phyloP scores from a whole-genome alignment of 1,140 invertebrate species.

The Magallana angulata region DNA sequence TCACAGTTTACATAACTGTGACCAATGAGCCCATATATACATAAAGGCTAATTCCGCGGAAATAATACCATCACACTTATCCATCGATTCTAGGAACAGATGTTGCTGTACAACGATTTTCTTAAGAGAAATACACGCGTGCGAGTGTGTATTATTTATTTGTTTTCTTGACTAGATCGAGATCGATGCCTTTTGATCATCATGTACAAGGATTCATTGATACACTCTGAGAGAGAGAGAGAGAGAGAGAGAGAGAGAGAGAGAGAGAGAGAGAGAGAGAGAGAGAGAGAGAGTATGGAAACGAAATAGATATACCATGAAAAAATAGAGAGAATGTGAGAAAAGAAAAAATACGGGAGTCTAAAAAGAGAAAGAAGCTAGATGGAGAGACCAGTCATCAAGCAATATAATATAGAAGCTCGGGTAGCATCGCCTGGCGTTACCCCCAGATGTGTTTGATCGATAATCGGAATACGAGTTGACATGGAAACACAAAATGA shows the following conservation, averaged over 20 bases:
- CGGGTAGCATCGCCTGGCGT: not conserved
- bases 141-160: constrained; percentile 24
- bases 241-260: too few species aligned
- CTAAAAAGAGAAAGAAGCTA: too few species aligned
- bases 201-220: too few species aligned
- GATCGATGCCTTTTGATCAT: not conserved
- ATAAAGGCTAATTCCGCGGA: constrained; percentile 1
- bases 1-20: constrained; percentile 20
- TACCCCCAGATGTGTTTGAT: constrained; percentile 19
- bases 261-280: too few species aligned
- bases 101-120: not conserved
- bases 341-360: too few species aligned
- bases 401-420: not conserved
- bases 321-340: too few species aligned
- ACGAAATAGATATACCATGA: too few species aligned
- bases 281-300: too few species aligned
- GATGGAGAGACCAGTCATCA: not conserved
- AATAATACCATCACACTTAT: constrained; percentile 17
- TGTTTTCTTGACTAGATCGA: constrained; percentile 5
- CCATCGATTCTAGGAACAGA: not conserved
- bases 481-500: constrained; percentile 2
- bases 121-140: not conserved
- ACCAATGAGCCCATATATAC: not conserved
- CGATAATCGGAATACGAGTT: not conserved
- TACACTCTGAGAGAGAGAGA: too few species aligned